phyloP scores from a whole-genome alignment of 2,113 vertebrate species.

The Coturnix japonica region DNA sequence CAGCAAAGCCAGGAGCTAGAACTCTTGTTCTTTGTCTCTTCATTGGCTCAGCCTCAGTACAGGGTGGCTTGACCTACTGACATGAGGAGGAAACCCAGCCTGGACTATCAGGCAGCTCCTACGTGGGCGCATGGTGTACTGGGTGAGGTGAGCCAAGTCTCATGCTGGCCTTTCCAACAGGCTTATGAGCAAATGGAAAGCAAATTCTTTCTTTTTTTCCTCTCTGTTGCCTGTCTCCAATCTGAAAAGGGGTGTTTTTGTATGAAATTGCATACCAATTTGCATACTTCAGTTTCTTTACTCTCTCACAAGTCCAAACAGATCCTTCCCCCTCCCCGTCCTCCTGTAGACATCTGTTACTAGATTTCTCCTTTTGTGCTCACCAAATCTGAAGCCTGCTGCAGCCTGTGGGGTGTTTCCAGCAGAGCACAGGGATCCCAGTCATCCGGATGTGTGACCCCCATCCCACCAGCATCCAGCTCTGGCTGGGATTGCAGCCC shows the following conservation, averaged over 20 bases:
- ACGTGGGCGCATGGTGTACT: fast-evolving
- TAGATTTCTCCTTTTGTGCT: constrained; percentile 28
- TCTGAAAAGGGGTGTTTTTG: neutral
- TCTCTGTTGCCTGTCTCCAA: neutral
- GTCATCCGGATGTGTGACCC: fast-evolving
- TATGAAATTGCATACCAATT: neutral
- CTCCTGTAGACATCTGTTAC: constrained; percentile 58
- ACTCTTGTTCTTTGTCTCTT: neutral
- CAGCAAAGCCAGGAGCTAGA: fast-evolving
- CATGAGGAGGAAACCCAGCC: neutral
- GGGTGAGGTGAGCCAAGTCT: neutral
- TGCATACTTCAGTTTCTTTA: constrained; percentile 38
- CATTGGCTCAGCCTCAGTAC: neutral
- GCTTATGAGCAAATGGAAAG: neutral
- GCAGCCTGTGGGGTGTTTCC: neutral
- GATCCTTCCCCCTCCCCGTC: constrained; percentile 18
- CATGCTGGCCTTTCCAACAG: neutral
- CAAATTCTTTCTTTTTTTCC: neutral
- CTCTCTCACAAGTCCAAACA: constrained; percentile 52
- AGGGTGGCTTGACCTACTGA: fast-evolving
- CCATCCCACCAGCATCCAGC: neutral
- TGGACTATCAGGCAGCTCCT: neutral
- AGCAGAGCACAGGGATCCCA: neutral
- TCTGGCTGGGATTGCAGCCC: neutral
- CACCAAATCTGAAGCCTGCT: neutral